A percentile compares a stretch with the other conserved stretches of the same genome.
Evolutionary conservation across 2,888 invertebrate genomes (phyloP).

Genomic region (Margaritifera margaritifera): DNA sequence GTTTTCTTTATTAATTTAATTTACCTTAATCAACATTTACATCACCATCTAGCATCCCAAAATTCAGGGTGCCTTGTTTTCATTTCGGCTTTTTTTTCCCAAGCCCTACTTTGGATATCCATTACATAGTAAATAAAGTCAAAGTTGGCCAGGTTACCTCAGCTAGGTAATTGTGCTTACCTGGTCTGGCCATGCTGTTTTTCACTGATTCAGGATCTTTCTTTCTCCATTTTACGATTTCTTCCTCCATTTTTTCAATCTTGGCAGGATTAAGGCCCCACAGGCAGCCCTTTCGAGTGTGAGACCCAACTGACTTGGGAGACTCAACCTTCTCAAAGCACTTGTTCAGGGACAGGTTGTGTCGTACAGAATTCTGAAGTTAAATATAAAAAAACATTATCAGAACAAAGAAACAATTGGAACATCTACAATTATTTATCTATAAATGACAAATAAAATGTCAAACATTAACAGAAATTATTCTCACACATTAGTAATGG

Average conservation of each 20-base stretch:
- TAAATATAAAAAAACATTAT: constrained; percentile 7
- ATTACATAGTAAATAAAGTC: too few relatives aligned
- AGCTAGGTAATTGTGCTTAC: constrained; percentile 72
- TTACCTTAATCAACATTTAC: too few relatives aligned
- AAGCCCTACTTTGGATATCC: too few relatives aligned
- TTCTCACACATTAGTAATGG: too few relatives aligned
- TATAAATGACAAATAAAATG: neutral
- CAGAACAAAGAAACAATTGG: neutral
- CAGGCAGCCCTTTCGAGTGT: constrained; percentile 79
- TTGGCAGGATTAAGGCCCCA: constrained; percentile 98
- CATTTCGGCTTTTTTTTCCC: too few relatives aligned
- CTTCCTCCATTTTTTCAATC: constrained; percentile 97
- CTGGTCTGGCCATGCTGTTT: constrained; percentile 94
- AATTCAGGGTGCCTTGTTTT: too few relatives aligned
- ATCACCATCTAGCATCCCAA: too few relatives aligned
- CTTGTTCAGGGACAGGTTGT: constrained; percentile 97
- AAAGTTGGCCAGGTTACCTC: too few relatives aligned
- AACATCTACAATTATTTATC: neutral
- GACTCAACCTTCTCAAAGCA: constrained; percentile 99
- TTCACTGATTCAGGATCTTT: constrained; percentile 94
- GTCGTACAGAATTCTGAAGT: constrained; percentile 89
- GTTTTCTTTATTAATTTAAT: too few relatives aligned
- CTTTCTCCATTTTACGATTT: constrained; percentile 96
- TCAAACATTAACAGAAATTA: neutral
- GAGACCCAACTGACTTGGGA: constrained; percentile 79